Evolutionary conservation across 2,113 vertebrate species (phyloP), one percentile per base, ranked within the genome.

Genomic region (Takifugu flavidus): DNA sequence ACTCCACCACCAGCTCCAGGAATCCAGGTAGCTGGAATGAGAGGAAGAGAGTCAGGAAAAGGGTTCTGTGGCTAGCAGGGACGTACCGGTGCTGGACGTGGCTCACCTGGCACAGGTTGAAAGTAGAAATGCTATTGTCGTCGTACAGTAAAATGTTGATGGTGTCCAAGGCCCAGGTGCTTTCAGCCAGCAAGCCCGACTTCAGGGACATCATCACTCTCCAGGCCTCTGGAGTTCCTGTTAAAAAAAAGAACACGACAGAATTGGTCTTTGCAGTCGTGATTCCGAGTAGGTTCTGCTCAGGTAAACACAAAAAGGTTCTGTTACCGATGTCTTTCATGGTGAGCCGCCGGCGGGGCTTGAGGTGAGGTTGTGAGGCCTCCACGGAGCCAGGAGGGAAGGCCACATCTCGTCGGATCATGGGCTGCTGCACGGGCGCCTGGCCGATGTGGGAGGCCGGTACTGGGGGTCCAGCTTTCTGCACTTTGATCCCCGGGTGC

Each of bases 181-280:
- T 99, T 87, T 99, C 97, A 57, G 96, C 97, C 79, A 99, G 87
- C 75, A 99, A 86, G 67, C 97, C 97, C 4, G 97, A 99, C 87
- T 98, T 98, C 63, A 98, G 91, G 75, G 97, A 98, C 97, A 98
- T 99, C 97, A 99, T 99, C 80, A 99, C 95, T 82, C 95, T 92
- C 97, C 97, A 99, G 62, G 97, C 97, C 86, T 98, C 97, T 54
- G 97, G 97, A 77, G 97, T 96, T 86, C 96, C 97, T 99, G 87
- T 71, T 26, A 27, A 44, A 66, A 62, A 34, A 54, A 43, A 62
- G 50, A 26, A 1, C 27, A 6, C 20, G 27, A 1, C 20, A 52
- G 45, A 29, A 29, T 14, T 20, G 5, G 53, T 51, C 12, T 20
- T 20, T 20, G 20, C 20, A 20, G 20, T 20, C 20, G 20, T 20